Evolutionary conservation across 2,797 vertebrate species (phyloP), one percentile per base, ranked within the genome.

Genomic region (Enteromius thamalakanensis): DNA sequence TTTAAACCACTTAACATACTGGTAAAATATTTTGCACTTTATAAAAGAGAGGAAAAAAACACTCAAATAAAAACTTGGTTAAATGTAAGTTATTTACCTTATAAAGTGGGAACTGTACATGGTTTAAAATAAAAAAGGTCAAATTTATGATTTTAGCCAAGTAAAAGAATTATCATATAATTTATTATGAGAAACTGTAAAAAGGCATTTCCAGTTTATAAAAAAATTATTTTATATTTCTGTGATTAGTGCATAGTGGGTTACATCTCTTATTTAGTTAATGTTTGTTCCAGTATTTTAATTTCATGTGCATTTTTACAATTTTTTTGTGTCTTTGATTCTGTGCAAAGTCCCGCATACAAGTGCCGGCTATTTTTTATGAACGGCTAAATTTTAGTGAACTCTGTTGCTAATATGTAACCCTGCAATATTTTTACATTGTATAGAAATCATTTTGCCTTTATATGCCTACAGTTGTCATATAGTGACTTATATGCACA

Each of bases 381-480:
- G 37, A 40, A 40, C 37, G 6, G 37, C 37, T 40, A 40, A 40
- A 6, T 40, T 40, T 9, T 40, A 40, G 40, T 40, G 40, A 40
- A 40, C 40, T 40, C 8, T 40, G 40, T 40, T 40, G 40, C 40
- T 40, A 40, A 15, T 26, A 23, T 62, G 14, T 65, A 15, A 34
- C 4, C 29, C 29, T 64, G 29, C 14, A 32, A 7, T 29, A 29
- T 12, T 26, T 62, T 26, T 26, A 26, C 26, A 26, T 1, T 26
- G 26, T n/a, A 55, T 12, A 75, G 21, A 37, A 55, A 55, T 65
- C 3, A 19, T 10, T 65, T 8, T 65, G 15, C 62, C 34, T 65
- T 81, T 21, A 40, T 60, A 53, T 49, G 26, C 11, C 15, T 26
- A n/a, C 67, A 60, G n/a, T 64, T 80, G 26, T 71, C 71, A 67